Evolutionary conservation across 2,113 vertebrate genomes (phyloP).

Genomic region (Bos indicus): DNA sequence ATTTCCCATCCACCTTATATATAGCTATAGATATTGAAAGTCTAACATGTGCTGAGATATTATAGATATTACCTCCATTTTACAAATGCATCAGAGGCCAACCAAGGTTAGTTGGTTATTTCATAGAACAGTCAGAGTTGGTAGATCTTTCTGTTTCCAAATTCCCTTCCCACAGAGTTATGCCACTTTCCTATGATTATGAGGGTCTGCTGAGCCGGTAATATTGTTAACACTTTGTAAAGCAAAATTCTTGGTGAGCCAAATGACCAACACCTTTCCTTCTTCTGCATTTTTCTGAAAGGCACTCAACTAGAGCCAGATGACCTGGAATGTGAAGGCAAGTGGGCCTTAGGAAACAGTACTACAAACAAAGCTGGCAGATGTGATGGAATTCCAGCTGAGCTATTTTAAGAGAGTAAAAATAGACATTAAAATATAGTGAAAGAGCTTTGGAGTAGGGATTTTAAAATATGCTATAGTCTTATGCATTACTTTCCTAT

Average conservation of each 20-base stretch:
- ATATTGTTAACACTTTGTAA: background rate
- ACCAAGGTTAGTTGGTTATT: background rate
- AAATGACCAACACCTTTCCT: background rate
- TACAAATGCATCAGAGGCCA: background rate
- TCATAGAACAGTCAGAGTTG: background rate
- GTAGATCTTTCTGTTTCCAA: background rate
- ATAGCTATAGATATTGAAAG: background rate
- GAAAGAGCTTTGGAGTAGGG: background rate
- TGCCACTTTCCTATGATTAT: background rate
- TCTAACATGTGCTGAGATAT: background rate
- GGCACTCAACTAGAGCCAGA: background rate
- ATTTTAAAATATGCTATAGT: background rate
- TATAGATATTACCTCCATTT: background rate
- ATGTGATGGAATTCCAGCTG: background rate
- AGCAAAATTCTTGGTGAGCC: background rate
- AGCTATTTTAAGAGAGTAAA: background rate
- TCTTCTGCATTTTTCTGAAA: background rate
- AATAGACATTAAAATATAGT: background rate
- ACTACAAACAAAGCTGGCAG: background rate
- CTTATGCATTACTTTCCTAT: background rate
- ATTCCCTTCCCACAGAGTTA: background rate
- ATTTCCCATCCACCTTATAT: background rate
- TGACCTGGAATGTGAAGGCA: background rate
- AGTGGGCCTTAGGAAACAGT: background rate
- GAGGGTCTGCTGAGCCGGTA: background rate